Conservation (phyloP, 1,140 invertebrate genomes). For the Drosophila asahinai region DNA sequence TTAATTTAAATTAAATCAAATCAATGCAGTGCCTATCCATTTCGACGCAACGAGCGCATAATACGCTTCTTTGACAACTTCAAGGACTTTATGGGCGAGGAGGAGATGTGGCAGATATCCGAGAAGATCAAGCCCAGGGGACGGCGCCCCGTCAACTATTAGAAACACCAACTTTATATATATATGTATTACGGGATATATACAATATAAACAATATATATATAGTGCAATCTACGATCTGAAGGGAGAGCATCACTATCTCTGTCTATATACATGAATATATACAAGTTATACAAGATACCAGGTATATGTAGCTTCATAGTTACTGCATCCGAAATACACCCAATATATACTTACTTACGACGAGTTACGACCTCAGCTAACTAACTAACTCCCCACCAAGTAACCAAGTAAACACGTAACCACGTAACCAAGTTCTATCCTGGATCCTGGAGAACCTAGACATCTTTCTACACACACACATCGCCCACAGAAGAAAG, state of each 20-base stretch:
- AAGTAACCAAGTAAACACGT: conserved; percentile 16
- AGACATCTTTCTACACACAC: conserved; percentile 41
- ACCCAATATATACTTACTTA: conserved; percentile 24
- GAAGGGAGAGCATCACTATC: conserved; percentile 40
- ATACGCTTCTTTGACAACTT: conserved; percentile 98
- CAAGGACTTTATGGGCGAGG: conserved; percentile 97
- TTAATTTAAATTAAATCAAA: too few species aligned
- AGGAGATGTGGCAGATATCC: conserved; percentile 99
- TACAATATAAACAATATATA: conserved; percentile 21
- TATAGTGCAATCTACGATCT: conserved; percentile 31
- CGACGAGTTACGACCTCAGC: conserved; percentile 28
- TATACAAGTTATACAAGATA: conserved; percentile 35
- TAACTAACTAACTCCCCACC: conserved; percentile 32
- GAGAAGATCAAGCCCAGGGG: conserved; percentile 97
- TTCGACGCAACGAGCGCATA: conserved; percentile 96
- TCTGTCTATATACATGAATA: conserved; percentile 37
- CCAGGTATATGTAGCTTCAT: conserved; percentile 22
- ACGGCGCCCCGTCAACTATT: conserved; percentile 71
- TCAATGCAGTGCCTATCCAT: conserved; percentile 89
- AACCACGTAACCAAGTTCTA: conserved; percentile 8
- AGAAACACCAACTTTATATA: conserved; percentile 64
- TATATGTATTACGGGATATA: conserved; percentile 40
- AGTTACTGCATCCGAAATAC: conserved; percentile 40
- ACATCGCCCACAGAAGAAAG: neutral
- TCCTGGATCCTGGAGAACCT: conserved; percentile 8